Evolutionary conservation across 2,113 vertebrate genomes (phyloP), one percentile per base, ranked within the genome.

Genomic region (Seriola aureovittata): DNA sequence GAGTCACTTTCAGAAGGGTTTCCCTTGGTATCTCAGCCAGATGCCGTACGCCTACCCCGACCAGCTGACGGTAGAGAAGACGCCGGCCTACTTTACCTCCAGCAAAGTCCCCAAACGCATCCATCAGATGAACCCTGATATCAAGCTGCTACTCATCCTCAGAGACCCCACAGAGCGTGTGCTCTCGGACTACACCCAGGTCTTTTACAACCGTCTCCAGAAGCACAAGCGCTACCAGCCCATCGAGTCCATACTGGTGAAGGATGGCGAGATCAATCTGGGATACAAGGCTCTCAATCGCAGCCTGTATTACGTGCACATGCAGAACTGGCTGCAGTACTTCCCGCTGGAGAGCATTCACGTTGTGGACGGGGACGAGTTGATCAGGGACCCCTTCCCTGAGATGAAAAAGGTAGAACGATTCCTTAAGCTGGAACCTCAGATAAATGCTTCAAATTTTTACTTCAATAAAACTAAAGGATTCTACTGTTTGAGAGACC

Each of bases 401-500:
- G 98, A 99, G 95, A 96, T 99, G 94, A 96, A 96, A 84, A 96
- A 96, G 77, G 98, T 99, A 16, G 98, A 99, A 86, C 84, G 89
- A 5, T 99, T 99, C 93, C 93, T 99, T 34, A 93, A 93, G 74
- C 93, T 99, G 64, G 93, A 97, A 0, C 97, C 98, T 0, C 97
- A 97, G 90, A 97, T 99, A 86, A 98, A 97, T 9, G 94, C 96
- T 62, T 97, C 96, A 1, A 98, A 99, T 92, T 99, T 99, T 92
- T 99, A 99, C 91, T 99, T 99, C 76, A 99, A 99, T 86, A 97
- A 96, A 88, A 99, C 98, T 0, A 98, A 97, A 89, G 98, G 98
- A 50, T 99, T 99, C 88, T 99, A 97, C 92, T 99, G 98, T 94
- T 92, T 99, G 86, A 91, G 97, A 48, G 97, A 99, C 86, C 88